Percentiles rank a stretch among this genome's conserved stretches.
phyloP scores from a whole-genome alignment of 2,888 invertebrate species.

The Hyalella azteca region DNA sequence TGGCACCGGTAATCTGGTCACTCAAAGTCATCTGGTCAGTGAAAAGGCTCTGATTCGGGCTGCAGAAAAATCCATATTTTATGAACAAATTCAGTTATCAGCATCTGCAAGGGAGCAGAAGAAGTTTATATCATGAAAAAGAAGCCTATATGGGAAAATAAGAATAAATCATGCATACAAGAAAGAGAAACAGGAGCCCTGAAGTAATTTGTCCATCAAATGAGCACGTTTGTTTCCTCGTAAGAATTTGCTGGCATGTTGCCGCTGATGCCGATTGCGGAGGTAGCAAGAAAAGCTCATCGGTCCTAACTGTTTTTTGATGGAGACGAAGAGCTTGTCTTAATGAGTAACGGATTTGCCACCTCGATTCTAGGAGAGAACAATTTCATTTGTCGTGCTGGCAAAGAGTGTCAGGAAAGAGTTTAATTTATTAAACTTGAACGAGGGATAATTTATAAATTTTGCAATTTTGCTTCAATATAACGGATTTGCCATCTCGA shows the following conservation, averaged over 20 bases:
- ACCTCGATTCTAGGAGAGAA: background rate
- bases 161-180: background rate
- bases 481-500: background rate
- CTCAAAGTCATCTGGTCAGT: too few species aligned
- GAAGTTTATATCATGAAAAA: too few species aligned
- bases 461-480: background rate
- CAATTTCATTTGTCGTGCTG: background rate
- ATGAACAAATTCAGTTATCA: too few species aligned
- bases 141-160: too few species aligned
- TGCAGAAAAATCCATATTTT: too few species aligned
- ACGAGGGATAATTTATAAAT: background rate
- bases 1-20: too few species aligned
- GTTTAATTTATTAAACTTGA: background rate
- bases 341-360: background rate
- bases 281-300: constrained; percentile 25
- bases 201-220: background rate
- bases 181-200: background rate
- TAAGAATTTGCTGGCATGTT: background rate
- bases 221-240: background rate
- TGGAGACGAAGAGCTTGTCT: background rate
- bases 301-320: constrained; percentile 1
- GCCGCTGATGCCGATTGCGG: constrained; percentile 1
- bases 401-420: too few species aligned
- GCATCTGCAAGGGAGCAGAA: too few species aligned
- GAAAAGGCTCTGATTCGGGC: too few species aligned